phyloP scores from a whole-genome alignment of 2,113 vertebrate species.

The Cynopterus brachyotis region DNA sequence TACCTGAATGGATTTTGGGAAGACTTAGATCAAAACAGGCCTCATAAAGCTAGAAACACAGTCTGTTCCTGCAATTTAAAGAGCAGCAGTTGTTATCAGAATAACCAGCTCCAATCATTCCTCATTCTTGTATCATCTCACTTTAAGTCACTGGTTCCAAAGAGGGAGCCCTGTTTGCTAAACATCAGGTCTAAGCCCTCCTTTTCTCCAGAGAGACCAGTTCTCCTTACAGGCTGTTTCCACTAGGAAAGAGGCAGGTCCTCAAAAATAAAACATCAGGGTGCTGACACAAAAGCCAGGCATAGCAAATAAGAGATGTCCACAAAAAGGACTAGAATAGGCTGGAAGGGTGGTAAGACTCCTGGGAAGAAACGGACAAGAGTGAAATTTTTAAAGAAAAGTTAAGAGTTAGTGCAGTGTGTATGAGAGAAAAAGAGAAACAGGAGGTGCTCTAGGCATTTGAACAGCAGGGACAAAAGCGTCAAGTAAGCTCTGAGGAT shows the following conservation, averaged over 20 bases:
- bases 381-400: background rate
- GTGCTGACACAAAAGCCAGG: slow-evolving; percentile 8
- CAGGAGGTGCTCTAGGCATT: background rate
- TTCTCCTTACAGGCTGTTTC: background rate
- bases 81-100: background rate
- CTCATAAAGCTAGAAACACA: background rate
- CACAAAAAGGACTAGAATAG: background rate
- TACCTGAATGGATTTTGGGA: background rate
- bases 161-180: background rate
- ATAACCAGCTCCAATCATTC: background rate
- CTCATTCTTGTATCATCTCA: background rate
- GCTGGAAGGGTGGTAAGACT: background rate
- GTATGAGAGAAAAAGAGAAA: background rate
- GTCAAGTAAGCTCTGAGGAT: background rate
- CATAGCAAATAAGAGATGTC: slow-evolving; percentile 9
- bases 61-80: background rate
- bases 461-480: background rate
- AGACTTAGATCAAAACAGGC: background rate
- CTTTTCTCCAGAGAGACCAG: background rate
- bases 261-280: background rate
- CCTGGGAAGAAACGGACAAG: background rate
- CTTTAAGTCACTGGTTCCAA: background rate
- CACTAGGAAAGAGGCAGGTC: background rate
- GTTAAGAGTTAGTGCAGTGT: background rate
- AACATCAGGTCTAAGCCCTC: background rate